Base-by-base conservation (phyloP, 2,797 vertebrate genomes). In the Natrix natrix region DNA sequence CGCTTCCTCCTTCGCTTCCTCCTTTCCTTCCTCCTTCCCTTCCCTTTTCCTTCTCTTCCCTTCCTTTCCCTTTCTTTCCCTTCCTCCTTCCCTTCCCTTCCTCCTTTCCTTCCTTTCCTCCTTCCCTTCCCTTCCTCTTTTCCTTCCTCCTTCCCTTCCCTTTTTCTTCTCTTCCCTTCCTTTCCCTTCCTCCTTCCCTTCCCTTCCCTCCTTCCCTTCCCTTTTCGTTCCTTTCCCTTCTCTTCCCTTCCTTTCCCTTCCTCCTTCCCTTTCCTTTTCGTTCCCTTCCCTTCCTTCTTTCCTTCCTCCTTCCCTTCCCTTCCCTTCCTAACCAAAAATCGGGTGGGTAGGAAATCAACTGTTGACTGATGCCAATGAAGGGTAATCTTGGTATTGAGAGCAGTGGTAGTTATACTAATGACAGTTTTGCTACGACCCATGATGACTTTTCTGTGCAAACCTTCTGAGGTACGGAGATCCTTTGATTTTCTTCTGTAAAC, bases 221-320 rank as follows among this genome's bases (percentile, higher is more conserved):
- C 3, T 57, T 2, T 57, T 57, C 37, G 1, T 74, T 6, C 94
- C 93, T 89, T 60, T 59, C 52, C 3, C n/a, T n/a, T 43, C 43
- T 2, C 24, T n/a, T 24, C 94, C 92, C 66, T 93, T 94, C 93
- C 32, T 37, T 37, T 37, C 1, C 32, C 32, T 37, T 37, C 32
- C 32, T 37, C 32, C 32, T 37, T 37, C 32, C 32, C 63, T 5
- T 4, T 2, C 16, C n/a, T 14, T 16, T n/a, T n/a, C n/a, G n/a
- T 60, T 59, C 52, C 3, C 24, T n/a, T 24, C 94, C 92, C 66
- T 93, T 94, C 93, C 32, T 37, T 37, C 32, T 37, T 37, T 37
- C 32, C 32, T 37, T 37, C 32, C 32, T 37, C 32, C 32, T 37
- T 37, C 32, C 32, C 63, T 5, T 4, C 5, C 16, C n/a, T 14